Evolutionary conservation across 2,797 vertebrate genomes (phyloP).

Genomic region (Caiman crocodilus): DNA sequence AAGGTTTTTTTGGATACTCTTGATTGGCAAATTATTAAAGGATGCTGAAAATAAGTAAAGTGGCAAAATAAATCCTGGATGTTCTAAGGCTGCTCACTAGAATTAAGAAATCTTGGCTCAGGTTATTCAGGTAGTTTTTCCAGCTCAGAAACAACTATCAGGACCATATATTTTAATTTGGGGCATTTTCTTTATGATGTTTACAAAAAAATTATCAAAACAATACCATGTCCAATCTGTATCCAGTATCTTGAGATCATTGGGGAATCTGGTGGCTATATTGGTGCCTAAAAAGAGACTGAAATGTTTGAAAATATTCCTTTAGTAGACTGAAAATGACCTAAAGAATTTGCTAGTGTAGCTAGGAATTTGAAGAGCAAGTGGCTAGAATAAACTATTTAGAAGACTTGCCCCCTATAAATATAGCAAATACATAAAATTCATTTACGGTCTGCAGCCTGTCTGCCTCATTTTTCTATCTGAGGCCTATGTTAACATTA

Average conservation of each 20-base stretch:
- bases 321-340: not conserved
- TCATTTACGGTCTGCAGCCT: constrained; percentile 59
- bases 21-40: not conserved
- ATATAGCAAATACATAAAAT: constrained; percentile 64
- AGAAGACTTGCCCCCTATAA: constrained; percentile 53
- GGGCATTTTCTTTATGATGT: too few species aligned
- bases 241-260: not conserved
- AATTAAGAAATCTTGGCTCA: not conserved
- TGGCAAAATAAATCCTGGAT: not conserved
- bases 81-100: not conserved
- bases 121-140: not conserved
- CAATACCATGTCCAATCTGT: not conserved
- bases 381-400: not conserved
- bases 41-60: not conserved
- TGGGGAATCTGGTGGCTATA: not conserved
- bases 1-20: not conserved
- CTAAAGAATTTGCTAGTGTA: constrained; percentile 26
- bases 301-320: not conserved
- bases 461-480: constrained; percentile 63
- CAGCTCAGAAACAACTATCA: not conserved
- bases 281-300: too few species aligned
- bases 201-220: not conserved
- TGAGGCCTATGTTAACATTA: constrained; percentile 65
- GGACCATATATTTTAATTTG: not conserved
- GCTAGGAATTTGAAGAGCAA: constrained; percentile 23